Percentiles rank a stretch among this genome's conserved stretches.
Conservation (phyloP, 2,113 vertebrate species). For the Pseudopipra pipra region DNA sequence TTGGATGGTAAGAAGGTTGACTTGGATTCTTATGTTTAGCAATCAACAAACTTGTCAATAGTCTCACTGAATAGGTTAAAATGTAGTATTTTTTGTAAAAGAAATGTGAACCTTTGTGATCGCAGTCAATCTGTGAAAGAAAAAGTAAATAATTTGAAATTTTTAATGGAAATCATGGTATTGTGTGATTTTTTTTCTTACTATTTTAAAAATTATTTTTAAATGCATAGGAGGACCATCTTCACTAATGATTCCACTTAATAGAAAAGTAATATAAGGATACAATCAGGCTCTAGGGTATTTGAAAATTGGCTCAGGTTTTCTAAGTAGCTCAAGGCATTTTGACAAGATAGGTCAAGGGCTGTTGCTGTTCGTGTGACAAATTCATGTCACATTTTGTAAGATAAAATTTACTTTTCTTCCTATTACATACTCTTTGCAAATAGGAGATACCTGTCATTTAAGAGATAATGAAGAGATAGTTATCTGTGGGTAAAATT, state of each 20-base stretch:
- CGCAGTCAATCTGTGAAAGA: neutral
- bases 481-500: neutral
- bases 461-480: neutral
- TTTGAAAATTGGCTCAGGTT: neutral
- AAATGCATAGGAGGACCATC: neutral
- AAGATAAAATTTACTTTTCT: neutral
- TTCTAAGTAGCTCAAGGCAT: neutral
- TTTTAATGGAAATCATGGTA: neutral
- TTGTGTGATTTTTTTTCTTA: neutral
- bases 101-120: neutral
- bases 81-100: neutral
- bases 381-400: neutral
- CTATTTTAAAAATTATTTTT: neutral
- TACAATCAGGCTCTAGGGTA: neutral
- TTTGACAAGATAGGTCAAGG: neutral
- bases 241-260: neutral
- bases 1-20: neutral
- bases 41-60: neutral
- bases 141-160: neutral
- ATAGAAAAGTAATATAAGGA: neutral
- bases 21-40: neutral
- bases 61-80: neutral
- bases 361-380: neutral
- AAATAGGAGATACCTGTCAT: neutral
- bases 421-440: neutral